Evolutionary conservation across 1,140 invertebrate species (phyloP), one percentile per base, ranked within the genome.

Genomic region (Penaeus chinensis): DNA sequence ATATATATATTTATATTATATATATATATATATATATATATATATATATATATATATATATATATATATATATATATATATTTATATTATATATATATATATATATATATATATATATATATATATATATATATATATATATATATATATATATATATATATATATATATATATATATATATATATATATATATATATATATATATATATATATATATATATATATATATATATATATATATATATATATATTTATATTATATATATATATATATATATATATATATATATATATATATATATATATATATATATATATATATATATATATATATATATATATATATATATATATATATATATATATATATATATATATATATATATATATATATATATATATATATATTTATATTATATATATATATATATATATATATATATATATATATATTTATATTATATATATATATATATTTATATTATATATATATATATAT

Each of bases 311-410:
- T 71, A 71, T 71, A 71, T 71, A 71, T 71, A 71, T 71, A 71
- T 71, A 71, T 71, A 71, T 71, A 71, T 3, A 71, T 71, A 71
- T 24, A 71, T 71, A 71, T 71, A 71, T 71, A 71, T 69, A 69
- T 69, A 69, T 69, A 69, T 69, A 69, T 69, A 69, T 13, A 69
- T 69, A 19, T 19, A 19, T 69, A 71, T 71, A 71, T 71, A 71
- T 71, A 71, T 71, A 71, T 71, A 71, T 71, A n/a, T 71, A n/a
- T 71, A 71, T 71, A 71, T 71, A 71, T 71, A 71, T 71, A 71
- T 71, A 24, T 71, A 71, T 71, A 71, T 71, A 71, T 71, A n/a
- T 71, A 71, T 71, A n/a, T 71, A 71, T 71, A 71, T 71, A 71
- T 71, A 71, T n/a, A 71, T 71, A n/a, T 71, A 71, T 22, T 13